Evolutionary conservation across 2,113 vertebrate genomes (phyloP).

Genomic region (Nothocercus nigrocapillus): DNA sequence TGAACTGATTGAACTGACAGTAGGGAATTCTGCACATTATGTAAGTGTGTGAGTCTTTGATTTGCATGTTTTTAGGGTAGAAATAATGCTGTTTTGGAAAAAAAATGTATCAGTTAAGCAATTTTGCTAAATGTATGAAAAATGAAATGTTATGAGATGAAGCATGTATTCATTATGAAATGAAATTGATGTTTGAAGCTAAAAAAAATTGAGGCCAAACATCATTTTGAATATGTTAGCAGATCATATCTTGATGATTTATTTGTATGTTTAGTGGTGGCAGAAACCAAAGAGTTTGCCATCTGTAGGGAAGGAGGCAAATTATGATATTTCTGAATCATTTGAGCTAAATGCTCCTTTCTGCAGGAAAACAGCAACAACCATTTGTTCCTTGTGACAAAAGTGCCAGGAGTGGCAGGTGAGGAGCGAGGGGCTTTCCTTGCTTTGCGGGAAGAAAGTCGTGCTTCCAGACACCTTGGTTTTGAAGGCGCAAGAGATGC

Average conservation of each 20-base stretch:
- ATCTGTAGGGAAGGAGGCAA: conserved; percentile 27
- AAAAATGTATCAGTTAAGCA: conserved; percentile 24
- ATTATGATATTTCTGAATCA: not conserved
- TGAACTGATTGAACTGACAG: not conserved
- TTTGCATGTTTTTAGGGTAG: conserved; percentile 29
- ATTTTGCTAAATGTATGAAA: conserved; percentile 64
- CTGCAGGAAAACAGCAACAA: not conserved
- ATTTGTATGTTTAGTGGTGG: conserved; percentile 46
- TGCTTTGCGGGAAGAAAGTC: not conserved
- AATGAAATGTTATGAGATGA: conserved; percentile 56
- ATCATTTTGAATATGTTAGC: conserved; percentile 60
- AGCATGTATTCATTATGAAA: conserved; percentile 50
- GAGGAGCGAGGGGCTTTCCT: not conserved
- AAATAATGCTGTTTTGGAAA: conserved; percentile 9
- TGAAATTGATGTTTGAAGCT: conserved; percentile 69
- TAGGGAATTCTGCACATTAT: conserved; percentile 19
- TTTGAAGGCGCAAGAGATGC: not conserved
- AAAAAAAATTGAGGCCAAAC: conserved; percentile 52
- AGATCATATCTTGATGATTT: conserved; percentile 61
- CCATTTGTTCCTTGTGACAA: not conserved
- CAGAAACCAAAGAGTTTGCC: conserved; percentile 41
- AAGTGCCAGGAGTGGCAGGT: not conserved
- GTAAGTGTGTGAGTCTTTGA: not conserved
- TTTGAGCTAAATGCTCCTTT: not conserved
- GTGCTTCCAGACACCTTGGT: not conserved